These are phyloP conservation scores for Telenomus remus DNA, from an alignment of 1,140 invertebrate genomes.

Conservation along the genomic window DNA sequence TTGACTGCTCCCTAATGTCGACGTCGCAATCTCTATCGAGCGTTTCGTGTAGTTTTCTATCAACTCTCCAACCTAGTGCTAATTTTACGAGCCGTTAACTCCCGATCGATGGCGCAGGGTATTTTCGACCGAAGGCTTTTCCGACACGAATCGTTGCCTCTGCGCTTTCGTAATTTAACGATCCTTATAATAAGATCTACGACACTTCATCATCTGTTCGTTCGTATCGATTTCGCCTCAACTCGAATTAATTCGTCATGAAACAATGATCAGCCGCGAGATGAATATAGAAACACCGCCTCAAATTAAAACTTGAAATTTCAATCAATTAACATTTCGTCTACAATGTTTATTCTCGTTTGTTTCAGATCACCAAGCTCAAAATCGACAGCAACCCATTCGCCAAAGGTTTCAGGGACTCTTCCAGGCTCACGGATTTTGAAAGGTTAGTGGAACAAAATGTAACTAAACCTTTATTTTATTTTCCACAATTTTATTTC, in stretches of 20 bases:
- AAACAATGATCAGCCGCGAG: constrained; percentile 7
- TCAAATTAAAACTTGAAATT: too few relatives aligned
- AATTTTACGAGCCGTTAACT: constrained; percentile 76
- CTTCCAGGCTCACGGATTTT: constrained; percentile 89
- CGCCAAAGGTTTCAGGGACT: constrained; percentile 89
- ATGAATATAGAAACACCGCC: too few relatives aligned
- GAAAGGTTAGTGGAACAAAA: constrained; percentile 80
- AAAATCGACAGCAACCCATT: constrained; percentile 92
- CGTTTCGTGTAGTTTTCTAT: constrained; percentile 61
- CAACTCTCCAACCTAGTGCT: constrained; percentile 61
- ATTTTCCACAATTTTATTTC: constrained; percentile 1
- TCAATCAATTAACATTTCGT: too few relatives aligned
- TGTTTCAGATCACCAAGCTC: constrained; percentile 88
- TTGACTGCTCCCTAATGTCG: constrained; percentile 18
- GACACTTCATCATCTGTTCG: constrained; percentile 29
- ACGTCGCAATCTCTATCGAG: constrained; percentile 33
- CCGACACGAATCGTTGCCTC: constrained; percentile 63
- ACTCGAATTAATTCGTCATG: constrained; percentile 20
- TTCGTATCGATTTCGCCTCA: constrained; percentile 15
- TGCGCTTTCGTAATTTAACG: constrained; percentile 60
- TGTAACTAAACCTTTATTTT: not conserved
- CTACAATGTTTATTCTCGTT: too few relatives aligned
- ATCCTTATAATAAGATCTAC: constrained; percentile 52
- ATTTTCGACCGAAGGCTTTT: constrained; percentile 53
- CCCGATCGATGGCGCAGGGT: constrained; percentile 65